These are phyloP conservation scores for Elegia similella DNA, from an alignment of 2,888 invertebrate species.

Conservation along the genomic window DNA sequence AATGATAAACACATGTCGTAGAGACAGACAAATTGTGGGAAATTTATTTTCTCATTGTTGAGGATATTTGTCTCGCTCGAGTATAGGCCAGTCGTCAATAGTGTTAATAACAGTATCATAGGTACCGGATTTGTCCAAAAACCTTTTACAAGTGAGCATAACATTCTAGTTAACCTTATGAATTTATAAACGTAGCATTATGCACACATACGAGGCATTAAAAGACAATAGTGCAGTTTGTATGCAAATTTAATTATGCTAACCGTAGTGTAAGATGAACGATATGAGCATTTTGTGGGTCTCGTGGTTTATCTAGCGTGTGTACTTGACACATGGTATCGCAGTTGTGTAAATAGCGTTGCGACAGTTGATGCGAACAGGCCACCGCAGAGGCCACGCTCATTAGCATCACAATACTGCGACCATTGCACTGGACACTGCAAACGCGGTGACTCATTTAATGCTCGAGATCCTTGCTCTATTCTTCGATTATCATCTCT, in stretches of 20 bases:
- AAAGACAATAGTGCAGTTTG: constrained; percentile 42
- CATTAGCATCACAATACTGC: constrained; percentile 47
- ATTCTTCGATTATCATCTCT: too few species aligned
- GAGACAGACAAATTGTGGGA: too few species aligned
- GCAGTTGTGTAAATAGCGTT: constrained; percentile 21
- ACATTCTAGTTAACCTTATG: constrained; percentile 27
- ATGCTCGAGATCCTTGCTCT: constrained; percentile 4
- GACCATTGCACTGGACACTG: constrained; percentile 28
- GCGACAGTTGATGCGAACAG: constrained; percentile 15
- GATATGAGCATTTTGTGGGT: constrained; percentile 18
- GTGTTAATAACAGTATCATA: not conserved
- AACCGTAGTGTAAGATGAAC: constrained; percentile 25
- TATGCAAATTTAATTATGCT: constrained; percentile 40
- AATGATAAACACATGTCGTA: too few species aligned
- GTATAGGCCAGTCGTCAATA: not conserved
- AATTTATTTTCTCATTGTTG: too few species aligned
- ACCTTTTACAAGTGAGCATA: not conserved
- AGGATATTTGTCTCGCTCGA: too few species aligned
- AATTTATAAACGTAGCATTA: constrained; percentile 20
- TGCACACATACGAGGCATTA: constrained; percentile 21
- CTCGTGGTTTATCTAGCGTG: constrained; percentile 17
- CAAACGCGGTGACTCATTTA: constrained; percentile 20
- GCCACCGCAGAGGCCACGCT: constrained; percentile 39
- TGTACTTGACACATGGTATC: constrained; percentile 23
- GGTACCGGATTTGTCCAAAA: not conserved